Conservation (phyloP, 2,888 invertebrate species). For the Acrobasis consociella region DNA sequence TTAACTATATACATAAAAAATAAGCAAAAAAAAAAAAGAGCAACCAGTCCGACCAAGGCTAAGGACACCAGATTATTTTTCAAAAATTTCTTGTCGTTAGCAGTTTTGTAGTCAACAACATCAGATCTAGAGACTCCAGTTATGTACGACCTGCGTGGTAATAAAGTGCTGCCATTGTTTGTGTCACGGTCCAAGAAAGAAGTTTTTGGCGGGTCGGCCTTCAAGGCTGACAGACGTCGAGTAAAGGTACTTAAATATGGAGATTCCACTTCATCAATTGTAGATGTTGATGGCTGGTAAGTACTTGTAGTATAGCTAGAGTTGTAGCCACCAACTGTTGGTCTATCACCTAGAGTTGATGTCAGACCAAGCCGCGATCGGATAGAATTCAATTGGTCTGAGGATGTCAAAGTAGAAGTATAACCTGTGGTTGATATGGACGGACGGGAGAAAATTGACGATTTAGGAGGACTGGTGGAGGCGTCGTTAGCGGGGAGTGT, state of each 20-base stretch:
- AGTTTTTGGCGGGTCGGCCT: constrained; percentile 63
- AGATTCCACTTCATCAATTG: constrained; percentile 83
- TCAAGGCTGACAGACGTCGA: constrained; percentile 79
- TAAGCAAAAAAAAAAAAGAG: constrained; percentile 86
- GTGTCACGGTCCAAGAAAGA: constrained; percentile 61
- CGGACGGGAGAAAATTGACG: constrained; percentile 70
- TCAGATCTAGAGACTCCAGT: constrained; percentile 65
- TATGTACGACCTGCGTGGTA: constrained; percentile 68
- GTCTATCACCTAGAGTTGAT: constrained; percentile 64
- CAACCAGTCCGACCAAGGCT: constrained; percentile 82
- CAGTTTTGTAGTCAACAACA: constrained; percentile 64
- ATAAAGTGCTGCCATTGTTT: constrained; percentile 65
- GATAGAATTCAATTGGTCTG: constrained; percentile 83
- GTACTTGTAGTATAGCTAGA: constrained; percentile 56
- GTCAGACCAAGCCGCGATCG: constrained; percentile 82
- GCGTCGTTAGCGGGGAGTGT: constrained; percentile 60
- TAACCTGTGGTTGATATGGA: constrained; percentile 59
- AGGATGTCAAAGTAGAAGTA: constrained; percentile 60
- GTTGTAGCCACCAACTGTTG: constrained; percentile 55
- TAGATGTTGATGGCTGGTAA: constrained; percentile 66
- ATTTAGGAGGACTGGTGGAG: constrained; percentile 61
- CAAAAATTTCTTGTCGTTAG: constrained; percentile 75
- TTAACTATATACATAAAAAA: constrained; percentile 87
- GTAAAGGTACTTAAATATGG: constrained; percentile 89
- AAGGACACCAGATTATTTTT: constrained; percentile 85